Base-by-base conservation (phyloP, 2,888 invertebrate species). In the Drosophila neoperkinsi region DNA sequence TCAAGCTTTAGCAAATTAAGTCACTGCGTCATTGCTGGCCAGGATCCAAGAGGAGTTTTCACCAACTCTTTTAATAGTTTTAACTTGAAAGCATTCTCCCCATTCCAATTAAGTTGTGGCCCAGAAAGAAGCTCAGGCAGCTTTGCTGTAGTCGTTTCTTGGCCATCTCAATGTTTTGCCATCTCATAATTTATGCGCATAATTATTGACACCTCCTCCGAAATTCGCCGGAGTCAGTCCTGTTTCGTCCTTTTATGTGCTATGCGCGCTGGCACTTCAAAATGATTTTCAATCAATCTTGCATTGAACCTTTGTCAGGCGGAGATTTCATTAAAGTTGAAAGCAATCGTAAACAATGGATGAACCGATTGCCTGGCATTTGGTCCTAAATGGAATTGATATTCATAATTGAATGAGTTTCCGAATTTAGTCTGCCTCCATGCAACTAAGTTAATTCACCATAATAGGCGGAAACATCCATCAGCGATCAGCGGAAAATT, bases 201-300 rank as follows among this genome's bases (percentile, higher is more conserved):
- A 85, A 89, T 88, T 84, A 87, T 84, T 56, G 76, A 71, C 46
- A 74, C 77, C 79, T 72, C 79, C 82, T 33, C 18, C n/a, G 4
- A 28, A 46, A 46, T 16, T 50, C 0, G 51, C 11, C 10, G 38
- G 4, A 7, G 25, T 7, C 4, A 21, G 46, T 50, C 41, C n/a
- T 10, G 63, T 11, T 64, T 13, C 36, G 50, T 30, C 28, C 58
- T 55, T 25, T 46, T 46, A 18, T 46, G 46, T 25, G 9, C 4
- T 21, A 63, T 50, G 11, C 34, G 56, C 61, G 58, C 71, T 60
- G 81, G 65, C 87, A 86, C 84, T 87, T 76, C 67, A 87, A 77
- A 87, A 90, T 80, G 85, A 55, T 77, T 80, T 74, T 85, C 85
- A 88, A 85, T 85, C 90, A 85, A 90, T 85, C 85, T 90, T 81